Evolutionary conservation across 2,888 invertebrate species (phyloP).

Genomic region (Odontomyia ornata): DNA sequence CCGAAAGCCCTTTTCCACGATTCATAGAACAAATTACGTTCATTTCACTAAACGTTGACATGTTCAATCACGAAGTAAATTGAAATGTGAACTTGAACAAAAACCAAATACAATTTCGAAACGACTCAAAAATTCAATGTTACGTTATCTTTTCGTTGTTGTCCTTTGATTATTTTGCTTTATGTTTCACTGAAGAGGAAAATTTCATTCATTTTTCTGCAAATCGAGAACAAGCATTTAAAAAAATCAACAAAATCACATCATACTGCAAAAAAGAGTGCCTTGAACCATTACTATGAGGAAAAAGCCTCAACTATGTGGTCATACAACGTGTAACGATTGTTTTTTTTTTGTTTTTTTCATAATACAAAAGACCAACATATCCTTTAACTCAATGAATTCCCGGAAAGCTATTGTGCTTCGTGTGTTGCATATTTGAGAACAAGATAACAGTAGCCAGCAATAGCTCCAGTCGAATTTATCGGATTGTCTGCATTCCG

Average conservation of each 20-base stretch:
- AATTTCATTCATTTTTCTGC: constrained; percentile 29
- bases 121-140: constrained; percentile 22
- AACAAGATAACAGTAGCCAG: constrained; percentile 30
- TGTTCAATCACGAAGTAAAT: not conserved
- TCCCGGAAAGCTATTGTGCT: not conserved
- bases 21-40: not conserved
- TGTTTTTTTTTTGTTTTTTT: too few relatives aligned
- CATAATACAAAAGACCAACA: not conserved
- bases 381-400: constrained; percentile 2
- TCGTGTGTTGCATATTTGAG: constrained; percentile 11
- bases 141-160: constrained; percentile 17
- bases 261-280: not conserved
- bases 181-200: constrained; percentile 38
- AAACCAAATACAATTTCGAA: not conserved
- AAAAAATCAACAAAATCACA: not conserved
- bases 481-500: constrained; percentile 7
- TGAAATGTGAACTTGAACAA: not conserved
- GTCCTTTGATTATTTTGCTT: constrained; percentile 39
- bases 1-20: not conserved
- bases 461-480: not conserved
- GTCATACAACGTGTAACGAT: constrained; percentile 24
- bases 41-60: constrained; percentile 9
- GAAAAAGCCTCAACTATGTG: constrained; percentile 32
- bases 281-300: not conserved
- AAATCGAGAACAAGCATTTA: not conserved